Evolutionary conservation across 2,888 invertebrate genomes (phyloP).

Genomic region (Lepidochrysops patricia): DNA sequence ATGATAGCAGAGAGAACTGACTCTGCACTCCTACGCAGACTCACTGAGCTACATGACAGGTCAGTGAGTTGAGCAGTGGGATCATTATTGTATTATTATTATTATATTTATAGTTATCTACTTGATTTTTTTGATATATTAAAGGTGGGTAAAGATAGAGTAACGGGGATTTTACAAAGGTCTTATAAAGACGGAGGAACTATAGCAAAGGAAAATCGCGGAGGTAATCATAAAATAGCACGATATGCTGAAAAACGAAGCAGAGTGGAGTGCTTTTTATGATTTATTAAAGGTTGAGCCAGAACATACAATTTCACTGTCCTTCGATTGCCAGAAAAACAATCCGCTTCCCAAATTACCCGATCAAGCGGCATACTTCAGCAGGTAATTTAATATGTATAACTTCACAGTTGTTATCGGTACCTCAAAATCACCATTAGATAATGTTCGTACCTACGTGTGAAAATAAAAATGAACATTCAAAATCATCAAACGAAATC

Average conservation of each 20-base stretch:
- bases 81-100: too few relatives aligned
- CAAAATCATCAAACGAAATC: slow-evolving; percentile 21
- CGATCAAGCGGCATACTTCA: slow-evolving; percentile 17
- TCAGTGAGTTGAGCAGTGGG: too few relatives aligned
- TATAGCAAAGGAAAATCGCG: slow-evolving; percentile 20
- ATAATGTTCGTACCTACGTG: slow-evolving; percentile 14
- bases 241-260: slow-evolving; percentile 18
- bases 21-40: too few relatives aligned
- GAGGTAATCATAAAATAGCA: slow-evolving; percentile 18
- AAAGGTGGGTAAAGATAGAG: slow-evolving; percentile 22
- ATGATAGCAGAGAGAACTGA: too few relatives aligned
- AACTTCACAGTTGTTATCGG: slow-evolving; percentile 15
- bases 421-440: slow-evolving; percentile 16
- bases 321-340: too few relatives aligned
- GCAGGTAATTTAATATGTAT: slow-evolving; percentile 16
- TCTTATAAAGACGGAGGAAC: slow-evolving; percentile 22
- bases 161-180: slow-evolving; percentile 21
- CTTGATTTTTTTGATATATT: slow-evolving; percentile 20
- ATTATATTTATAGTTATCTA: too few relatives aligned
- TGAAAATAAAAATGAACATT: too few relatives aligned
- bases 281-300: slow-evolving; percentile 9
- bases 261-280: slow-evolving; percentile 15
- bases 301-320: slow-evolving; percentile 12
- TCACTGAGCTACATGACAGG: too few relatives aligned
- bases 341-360: slow-evolving; percentile 14